These are phyloP conservation scores for Macrostomum cliftonense DNA, from an alignment of 2,888 invertebrate species.

Conservation along the genomic window DNA sequence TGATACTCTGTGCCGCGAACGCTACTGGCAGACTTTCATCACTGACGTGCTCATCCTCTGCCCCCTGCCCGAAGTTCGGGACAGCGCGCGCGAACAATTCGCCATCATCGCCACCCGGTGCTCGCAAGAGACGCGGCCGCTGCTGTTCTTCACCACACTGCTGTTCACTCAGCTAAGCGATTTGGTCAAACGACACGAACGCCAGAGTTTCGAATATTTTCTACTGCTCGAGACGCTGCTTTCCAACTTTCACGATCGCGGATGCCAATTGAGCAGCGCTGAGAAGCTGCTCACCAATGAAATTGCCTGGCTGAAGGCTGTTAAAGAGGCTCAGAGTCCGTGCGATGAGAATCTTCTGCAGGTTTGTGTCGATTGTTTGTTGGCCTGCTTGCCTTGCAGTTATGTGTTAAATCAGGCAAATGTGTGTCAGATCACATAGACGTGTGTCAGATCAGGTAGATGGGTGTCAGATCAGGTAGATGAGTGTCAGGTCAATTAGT, in stretches of 20 bases:
- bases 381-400: too few species aligned
- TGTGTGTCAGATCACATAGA: too few species aligned
- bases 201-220: not conserved
- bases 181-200: not conserved
- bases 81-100: conserved; percentile 64
- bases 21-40: conserved; percentile 69
- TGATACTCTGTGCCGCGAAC: conserved; percentile 58
- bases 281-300: conserved; percentile 53
- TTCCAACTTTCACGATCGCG: not conserved
- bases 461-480: too few species aligned
- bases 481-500: too few species aligned
- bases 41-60: conserved; percentile 69
- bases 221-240: not conserved
- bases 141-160: conserved; percentile 49
- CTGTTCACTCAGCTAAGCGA: conserved; percentile 42
- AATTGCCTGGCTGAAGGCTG: conserved; percentile 56
- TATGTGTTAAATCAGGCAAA: too few species aligned
- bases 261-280: conserved; percentile 46
- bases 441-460: too few species aligned
- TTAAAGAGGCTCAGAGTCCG: conserved; percentile 37
- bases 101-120: conserved; percentile 63
- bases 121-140: conserved; percentile 46
- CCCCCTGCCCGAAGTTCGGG: conserved; percentile 36
- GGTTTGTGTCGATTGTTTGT: not conserved
- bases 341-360: not conserved